Percentiles rank a stretch among this genome's conserved stretches.
phyloP scores from a whole-genome alignment of 2,797 vertebrate species.

The Discoglossus pictus region DNA sequence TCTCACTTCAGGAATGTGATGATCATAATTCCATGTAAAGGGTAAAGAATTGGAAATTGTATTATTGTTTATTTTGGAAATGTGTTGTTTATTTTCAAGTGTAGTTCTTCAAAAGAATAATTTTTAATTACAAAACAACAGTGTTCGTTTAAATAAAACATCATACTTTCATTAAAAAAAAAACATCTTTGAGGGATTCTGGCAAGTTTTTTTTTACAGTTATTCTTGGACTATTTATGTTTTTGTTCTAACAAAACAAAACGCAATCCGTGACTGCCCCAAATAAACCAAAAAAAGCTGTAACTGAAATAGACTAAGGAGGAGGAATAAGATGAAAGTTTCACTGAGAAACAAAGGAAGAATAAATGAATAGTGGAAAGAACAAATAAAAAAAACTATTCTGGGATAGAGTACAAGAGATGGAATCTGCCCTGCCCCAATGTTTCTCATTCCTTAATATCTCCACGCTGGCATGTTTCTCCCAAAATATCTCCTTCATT shows the following conservation, averaged over 20 bases:
- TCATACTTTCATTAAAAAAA: too few species aligned
- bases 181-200: too few species aligned
- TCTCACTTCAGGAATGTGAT: too few species aligned
- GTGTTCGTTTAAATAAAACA: too few species aligned
- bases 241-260: background rate
- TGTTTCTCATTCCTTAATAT: conserved; percentile 29
- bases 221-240: conserved; percentile 4
- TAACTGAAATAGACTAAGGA: background rate
- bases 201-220: background rate
- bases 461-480: conserved; percentile 14
- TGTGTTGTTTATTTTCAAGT: too few species aligned
- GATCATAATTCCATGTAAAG: too few species aligned
- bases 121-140: too few species aligned
- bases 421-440: background rate
- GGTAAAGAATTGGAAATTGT: too few species aligned
- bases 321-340: conserved; percentile 6
- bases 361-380: conserved; percentile 4
- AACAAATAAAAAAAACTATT: background rate
- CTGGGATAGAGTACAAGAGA: too few species aligned
- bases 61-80: too few species aligned
- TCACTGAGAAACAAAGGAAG: background rate
- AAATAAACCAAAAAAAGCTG: conserved; percentile 3
- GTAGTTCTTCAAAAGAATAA: too few species aligned
- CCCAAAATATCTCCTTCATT: conserved; percentile 19
- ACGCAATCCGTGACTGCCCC: background rate